These are phyloP conservation scores for Halichoerus grypus DNA, from an alignment of 2,113 vertebrate genomes.

Conservation along the genomic window DNA sequence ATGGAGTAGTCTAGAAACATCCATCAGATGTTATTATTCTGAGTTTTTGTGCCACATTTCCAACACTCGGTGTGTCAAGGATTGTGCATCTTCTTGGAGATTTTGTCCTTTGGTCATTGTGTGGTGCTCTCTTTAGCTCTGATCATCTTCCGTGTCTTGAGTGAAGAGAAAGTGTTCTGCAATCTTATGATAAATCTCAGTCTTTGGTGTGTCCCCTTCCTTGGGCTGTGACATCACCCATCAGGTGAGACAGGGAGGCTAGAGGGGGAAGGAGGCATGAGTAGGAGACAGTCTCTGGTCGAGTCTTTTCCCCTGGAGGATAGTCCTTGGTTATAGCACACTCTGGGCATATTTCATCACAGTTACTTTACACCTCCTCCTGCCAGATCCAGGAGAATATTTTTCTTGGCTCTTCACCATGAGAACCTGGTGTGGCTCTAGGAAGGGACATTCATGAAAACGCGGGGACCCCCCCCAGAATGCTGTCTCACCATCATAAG, in stretches of 20 bases:
- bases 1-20: background rate
- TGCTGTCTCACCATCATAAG: background rate
- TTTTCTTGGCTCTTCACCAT: background rate
- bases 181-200: background rate
- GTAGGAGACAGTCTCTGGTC: background rate
- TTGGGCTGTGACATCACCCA: background rate
- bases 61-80: background rate
- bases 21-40: background rate
- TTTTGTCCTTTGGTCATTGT: background rate
- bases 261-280: background rate
- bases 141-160: background rate
- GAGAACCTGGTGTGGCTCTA: rapidly evolving
- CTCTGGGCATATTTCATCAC: background rate
- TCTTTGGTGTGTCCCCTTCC: background rate
- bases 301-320: background rate
- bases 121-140: too few relatives aligned
- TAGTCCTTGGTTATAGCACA: background rate
- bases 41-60: background rate
- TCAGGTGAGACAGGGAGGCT: background rate
- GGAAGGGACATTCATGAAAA: too few relatives aligned
- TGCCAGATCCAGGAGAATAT: background rate
- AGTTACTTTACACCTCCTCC: background rate
- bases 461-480: background rate
- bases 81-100: background rate
- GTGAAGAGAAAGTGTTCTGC: background rate